Evolutionary conservation across 2,797 vertebrate species (phyloP).

Genomic region (Tamandua tetradactyla): DNA sequence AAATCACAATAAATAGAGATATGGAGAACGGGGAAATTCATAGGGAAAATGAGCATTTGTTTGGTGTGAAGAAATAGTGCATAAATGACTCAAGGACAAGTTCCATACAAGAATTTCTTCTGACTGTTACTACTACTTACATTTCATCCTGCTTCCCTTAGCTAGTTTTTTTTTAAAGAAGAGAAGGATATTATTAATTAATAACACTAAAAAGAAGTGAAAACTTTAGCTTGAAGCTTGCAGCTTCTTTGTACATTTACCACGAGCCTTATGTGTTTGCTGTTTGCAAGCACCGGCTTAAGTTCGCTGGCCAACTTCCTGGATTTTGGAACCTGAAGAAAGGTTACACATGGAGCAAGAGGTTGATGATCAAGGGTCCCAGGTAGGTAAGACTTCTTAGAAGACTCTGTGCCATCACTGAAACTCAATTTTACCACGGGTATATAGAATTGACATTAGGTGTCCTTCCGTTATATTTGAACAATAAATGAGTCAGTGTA

Average conservation of each 20-base stretch:
- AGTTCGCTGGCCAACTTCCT: neutral
- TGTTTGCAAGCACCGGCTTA: neutral
- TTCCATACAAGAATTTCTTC: neutral
- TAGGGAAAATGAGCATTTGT: neutral
- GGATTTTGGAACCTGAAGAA: neutral
- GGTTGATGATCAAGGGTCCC: neutral
- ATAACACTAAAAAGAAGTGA: neutral
- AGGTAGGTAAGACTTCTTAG: neutral
- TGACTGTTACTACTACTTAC: neutral
- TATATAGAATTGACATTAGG: neutral
- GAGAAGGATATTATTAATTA: neutral
- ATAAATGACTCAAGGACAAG: neutral
- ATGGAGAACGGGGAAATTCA: neutral
- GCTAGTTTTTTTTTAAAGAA: conserved; percentile 43
- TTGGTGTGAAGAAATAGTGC: neutral
- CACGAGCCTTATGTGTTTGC: neutral
- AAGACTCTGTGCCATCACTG: neutral
- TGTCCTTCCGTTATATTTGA: neutral
- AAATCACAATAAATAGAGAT: conserved; percentile 35
- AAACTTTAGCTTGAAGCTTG: neutral
- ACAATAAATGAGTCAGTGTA: neutral
- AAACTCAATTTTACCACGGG: neutral
- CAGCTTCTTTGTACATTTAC: neutral
- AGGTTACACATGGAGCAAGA: neutral
- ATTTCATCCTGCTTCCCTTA: neutral